Base-by-base conservation (phyloP, 1,140 invertebrate genomes). In the Psilanteris sp. region DNA sequence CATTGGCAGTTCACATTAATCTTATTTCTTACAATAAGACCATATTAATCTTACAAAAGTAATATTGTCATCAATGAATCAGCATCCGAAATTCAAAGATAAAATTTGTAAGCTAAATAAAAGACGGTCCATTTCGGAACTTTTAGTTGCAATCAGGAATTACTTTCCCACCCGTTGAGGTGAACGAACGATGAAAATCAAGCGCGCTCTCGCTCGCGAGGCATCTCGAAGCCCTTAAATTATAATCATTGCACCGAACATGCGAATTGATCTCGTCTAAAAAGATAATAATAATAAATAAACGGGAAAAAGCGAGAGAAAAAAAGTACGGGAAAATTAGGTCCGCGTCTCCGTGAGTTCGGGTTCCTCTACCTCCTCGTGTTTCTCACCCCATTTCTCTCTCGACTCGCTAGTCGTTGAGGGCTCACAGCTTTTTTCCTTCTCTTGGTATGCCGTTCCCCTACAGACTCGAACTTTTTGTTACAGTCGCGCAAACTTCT, bases 401-500 rank as follows among this genome's bases (percentile, higher is more conserved):
- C 72, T 46, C 66, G 41, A 41, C 37, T 64, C 70, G 32, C 52
- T 67, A 74, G 64, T 78, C 68, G 59, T 64, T 43, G 44, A 67
- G 48, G 72, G 77, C 66, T 73, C 70, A 50, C 55, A 70, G 68
- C 64, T 74, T 83, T 68, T 74, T 67, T 66, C 77, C 64, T 73
- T 66, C 34, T 68, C 70, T 68, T 59, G 55, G 64, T 76, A 61
- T 57, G 55, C 50, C 43, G 79, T 74, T 72, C 79, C 76, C 78
- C 73, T 79, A 66, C 73, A 59, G 48, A 74, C 64, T 61, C 39
- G 64, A 84, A 88, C 85, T 85, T 87, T 87, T 85, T 85, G 82
- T 87, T 86, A 84, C 83, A 85, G 82, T 83, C 82, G 81, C 75
- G 83, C 82, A 79, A 88, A 88, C 85, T 88, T 88, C 86, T 88